Evolutionary conservation across 2,113 vertebrate genomes (phyloP), one percentile per base, ranked within the genome.

Genomic region (Cromileptes altivelis): DNA sequence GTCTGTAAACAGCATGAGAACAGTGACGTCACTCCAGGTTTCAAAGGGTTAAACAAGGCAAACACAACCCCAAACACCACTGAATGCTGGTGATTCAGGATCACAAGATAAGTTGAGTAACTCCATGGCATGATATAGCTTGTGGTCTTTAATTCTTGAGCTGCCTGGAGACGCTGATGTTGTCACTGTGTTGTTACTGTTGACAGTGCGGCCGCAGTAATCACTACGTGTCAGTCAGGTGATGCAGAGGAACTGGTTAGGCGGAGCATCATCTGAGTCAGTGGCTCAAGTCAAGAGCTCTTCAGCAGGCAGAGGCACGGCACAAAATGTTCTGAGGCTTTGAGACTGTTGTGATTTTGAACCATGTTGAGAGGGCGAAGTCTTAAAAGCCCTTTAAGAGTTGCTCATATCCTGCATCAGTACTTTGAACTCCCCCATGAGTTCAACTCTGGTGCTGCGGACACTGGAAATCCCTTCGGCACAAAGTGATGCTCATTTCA

Each of bases 241-340:
- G 88, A 91, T 73, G 50, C 49, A 27, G 72, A 75, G 56, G 76
- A 92, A 94, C 82, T 81, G 84, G 87, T 93, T 81, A 56, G 25
- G 83, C 76, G 70, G 65, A 62, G 17, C 4, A 18, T 4, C 3
- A 30, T 56, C 55, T 58, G 37, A 76, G 47, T 81, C 50, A 75
- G 21, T 13, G 9, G 23, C 55, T 74, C 17, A 57, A 71, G 67
- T 77, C 70, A 49, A 60, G 58, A 62, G 53, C 45, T 0, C 42
- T 71, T 52, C 77, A 30, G 73, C 12, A 25, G 17, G 63, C 23
- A 57, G 7, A 64, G 53, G 33, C 0, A 27, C 33, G 40, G 50
- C 0, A 55, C 13, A 25, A 27, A 68, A 37, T 33, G 11, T 27
- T 52, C 18, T 18, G n/a, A 37, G 61, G 3, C 45, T 57, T 75